Conservation (phyloP, 1,140 invertebrate genomes). For the Philotrypesis tridentata region DNA sequence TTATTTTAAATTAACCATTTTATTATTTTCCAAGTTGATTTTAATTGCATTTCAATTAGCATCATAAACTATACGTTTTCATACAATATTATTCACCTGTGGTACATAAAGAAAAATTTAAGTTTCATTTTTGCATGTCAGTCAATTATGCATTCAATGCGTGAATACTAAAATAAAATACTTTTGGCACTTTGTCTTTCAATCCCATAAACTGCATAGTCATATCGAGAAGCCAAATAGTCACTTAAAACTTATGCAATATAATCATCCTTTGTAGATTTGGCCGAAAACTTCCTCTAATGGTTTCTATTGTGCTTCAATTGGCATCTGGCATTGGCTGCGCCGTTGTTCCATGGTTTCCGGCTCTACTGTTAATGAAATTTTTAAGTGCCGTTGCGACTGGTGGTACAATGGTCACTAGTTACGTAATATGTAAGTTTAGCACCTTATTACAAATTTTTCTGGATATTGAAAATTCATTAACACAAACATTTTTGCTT, state of each 20-base stretch:
- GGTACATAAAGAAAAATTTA: too few species aligned
- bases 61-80: too few species aligned
- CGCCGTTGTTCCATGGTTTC: constrained; percentile 73
- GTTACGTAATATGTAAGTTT: constrained; percentile 75
- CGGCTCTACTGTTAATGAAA: constrained; percentile 71
- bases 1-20: constrained; percentile 51
- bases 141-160: background rate
- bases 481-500: too few species aligned
- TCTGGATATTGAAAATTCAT: too few species aligned
- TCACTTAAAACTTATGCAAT: constrained; percentile 13
- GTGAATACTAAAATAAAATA: background rate
- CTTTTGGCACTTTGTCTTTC: background rate
- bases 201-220: background rate
- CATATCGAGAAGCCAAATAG: constrained; percentile 38
- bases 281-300: constrained; percentile 83
- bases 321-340: constrained; percentile 75
- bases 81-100: too few species aligned
- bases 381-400: constrained; percentile 73
- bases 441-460: background rate
- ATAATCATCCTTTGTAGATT: constrained; percentile 73
- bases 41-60: too few species aligned
- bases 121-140: background rate
- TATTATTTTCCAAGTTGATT: constrained; percentile 23
- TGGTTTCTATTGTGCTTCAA: constrained; percentile 81
- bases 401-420: constrained; percentile 85